Conservation (phyloP, 2,888 invertebrate species). For the Empis stercorea region DNA sequence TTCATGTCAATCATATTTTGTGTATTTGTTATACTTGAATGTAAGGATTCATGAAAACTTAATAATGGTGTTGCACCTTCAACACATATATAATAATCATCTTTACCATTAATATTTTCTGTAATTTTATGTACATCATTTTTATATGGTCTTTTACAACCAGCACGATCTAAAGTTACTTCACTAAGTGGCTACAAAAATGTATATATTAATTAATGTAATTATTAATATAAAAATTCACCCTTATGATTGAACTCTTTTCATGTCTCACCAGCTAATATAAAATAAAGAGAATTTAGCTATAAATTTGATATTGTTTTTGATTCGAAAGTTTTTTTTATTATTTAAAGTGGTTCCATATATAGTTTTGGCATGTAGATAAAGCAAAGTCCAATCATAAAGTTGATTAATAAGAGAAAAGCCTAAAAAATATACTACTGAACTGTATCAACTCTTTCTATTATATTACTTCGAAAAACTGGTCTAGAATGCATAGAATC, state of each 20-base stretch:
- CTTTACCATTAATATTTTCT: conserved; percentile 18
- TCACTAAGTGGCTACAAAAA: conserved; percentile 19
- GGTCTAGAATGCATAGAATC: conserved; percentile 23
- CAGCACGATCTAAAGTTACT: conserved; percentile 22
- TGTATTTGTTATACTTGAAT: conserved; percentile 19
- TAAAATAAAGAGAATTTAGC: too few species aligned
- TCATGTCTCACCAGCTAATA: too few species aligned
- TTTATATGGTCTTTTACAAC: conserved; percentile 24
- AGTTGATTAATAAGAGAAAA: too few species aligned
- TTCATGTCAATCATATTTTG: conserved; percentile 25
- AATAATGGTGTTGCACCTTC: conserved; percentile 32
- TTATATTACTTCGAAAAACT: conserved; percentile 18
- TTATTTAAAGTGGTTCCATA: too few species aligned
- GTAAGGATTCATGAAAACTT: conserved; percentile 25
- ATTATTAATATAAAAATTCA: too few species aligned
- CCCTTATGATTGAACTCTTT: too few species aligned
- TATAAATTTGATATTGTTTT: too few species aligned
- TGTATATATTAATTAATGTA: not conserved
- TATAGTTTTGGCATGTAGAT: too few species aligned
- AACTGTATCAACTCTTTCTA: conserved; percentile 19
- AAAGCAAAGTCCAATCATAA: too few species aligned
- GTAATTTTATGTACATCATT: conserved; percentile 26
- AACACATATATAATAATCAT: conserved; percentile 24
- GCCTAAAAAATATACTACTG: too few species aligned
- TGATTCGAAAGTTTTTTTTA: too few species aligned